Evolutionary conservation across 2,888 invertebrate species (phyloP).

Genomic region (Caenorhabditis japonica): DNA sequence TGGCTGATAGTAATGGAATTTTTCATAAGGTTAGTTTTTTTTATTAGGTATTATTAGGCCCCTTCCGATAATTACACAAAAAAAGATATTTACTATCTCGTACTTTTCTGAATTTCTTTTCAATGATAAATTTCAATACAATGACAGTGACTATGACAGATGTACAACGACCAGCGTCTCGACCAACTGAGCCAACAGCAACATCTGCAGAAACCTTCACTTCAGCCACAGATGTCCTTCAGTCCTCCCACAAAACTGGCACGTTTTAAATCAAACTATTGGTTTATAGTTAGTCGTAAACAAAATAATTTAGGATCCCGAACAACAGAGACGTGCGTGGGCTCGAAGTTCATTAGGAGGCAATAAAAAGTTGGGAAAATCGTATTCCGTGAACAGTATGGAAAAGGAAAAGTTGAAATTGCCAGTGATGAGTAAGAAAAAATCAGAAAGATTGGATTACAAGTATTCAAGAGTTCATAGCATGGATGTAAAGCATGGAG

Average conservation of each 20-base stretch:
- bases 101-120: conserved; percentile 8
- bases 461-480: conserved; percentile 58
- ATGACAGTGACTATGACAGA: conserved; percentile 36
- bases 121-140: too few relatives aligned
- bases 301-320: conserved; percentile 56
- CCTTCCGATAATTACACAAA: too few relatives aligned
- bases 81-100: background rate
- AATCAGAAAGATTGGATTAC: conserved; percentile 63
- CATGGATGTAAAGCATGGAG: conserved; percentile 47
- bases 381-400: conserved; percentile 72
- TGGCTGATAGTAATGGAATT: conserved; percentile 62
- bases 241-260: conserved; percentile 47
- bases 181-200: conserved; percentile 58
- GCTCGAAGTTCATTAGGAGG: conserved; percentile 72
- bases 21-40: conserved; percentile 56
- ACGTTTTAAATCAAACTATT: conserved; percentile 32
- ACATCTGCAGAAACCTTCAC: conserved; percentile 46
- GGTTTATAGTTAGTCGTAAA: conserved; percentile 6
- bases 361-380: conserved; percentile 70
- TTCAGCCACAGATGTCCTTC: conserved; percentile 53
- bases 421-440: conserved; percentile 73
- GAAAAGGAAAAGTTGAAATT: conserved; percentile 71
- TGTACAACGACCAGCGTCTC: conserved; percentile 70
- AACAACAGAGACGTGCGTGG: conserved; percentile 69
- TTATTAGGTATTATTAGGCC: too few relatives aligned